A percentile compares a stretch with the other conserved stretches of the same genome.
phyloP scores from a whole-genome alignment of 2,888 invertebrate genomes.

The Gerosis bhagava region DNA sequence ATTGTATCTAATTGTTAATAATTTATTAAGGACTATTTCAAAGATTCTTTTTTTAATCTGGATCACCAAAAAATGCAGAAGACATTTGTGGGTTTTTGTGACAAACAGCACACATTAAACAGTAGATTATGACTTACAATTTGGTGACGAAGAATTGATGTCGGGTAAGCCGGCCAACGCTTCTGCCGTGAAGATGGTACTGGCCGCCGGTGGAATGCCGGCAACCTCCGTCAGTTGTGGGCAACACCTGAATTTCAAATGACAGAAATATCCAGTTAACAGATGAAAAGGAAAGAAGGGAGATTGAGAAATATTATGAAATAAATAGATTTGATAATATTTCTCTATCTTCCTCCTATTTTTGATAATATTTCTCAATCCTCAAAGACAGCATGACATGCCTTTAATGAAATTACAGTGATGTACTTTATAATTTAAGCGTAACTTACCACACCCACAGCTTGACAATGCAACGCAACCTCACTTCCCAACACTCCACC shows the following conservation, averaged over 20 bases:
- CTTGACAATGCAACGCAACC: constrained; percentile 93
- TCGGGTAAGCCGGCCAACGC: constrained; percentile 65
- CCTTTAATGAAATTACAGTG: neutral
- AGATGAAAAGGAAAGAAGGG: too few relatives aligned
- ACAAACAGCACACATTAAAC: too few relatives aligned
- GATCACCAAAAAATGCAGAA: too few relatives aligned
- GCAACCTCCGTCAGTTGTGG: constrained; percentile 75
- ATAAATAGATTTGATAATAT: too few relatives aligned
- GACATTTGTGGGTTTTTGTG: too few relatives aligned
- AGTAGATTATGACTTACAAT: constrained; percentile 78
- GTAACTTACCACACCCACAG: constrained; percentile 85
- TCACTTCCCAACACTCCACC: constrained; percentile 95
- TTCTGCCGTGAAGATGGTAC: constrained; percentile 62
- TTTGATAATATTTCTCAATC: too few relatives aligned
- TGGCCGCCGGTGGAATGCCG: constrained; percentile 67
- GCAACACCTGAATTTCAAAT: constrained; percentile 58
- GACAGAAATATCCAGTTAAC: neutral
- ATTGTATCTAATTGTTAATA: too few relatives aligned
- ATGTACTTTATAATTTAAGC: neutral
- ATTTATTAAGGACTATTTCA: too few relatives aligned
- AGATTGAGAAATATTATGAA: too few relatives aligned
- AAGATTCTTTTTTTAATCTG: too few relatives aligned
- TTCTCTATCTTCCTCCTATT: too few relatives aligned
- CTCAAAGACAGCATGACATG: too few relatives aligned
- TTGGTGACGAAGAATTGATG: constrained; percentile 69